phyloP scores from a whole-genome alignment of 2,113 vertebrate species.

The Diadophis punctatus region DNA sequence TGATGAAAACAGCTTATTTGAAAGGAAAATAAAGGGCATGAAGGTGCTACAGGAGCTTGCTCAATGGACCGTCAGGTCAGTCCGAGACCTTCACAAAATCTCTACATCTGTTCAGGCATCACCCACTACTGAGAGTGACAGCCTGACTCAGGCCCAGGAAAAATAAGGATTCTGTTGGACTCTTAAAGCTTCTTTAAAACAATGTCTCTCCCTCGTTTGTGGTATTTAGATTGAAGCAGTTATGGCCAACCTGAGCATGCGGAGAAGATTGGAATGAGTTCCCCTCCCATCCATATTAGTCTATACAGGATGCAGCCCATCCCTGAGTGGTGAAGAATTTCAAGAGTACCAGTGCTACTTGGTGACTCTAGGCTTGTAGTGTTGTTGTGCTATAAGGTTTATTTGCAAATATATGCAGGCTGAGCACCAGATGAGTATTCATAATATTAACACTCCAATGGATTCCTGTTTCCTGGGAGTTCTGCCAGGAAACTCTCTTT shows the following conservation, averaged over 20 bases:
- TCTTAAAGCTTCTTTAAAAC: rapidly evolving
- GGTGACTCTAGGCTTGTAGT: background rate
- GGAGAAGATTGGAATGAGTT: background rate
- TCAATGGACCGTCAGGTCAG: slow-evolving; percentile 66
- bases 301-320: background rate
- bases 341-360: background rate
- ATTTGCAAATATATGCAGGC: background rate
- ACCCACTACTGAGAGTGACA: background rate
- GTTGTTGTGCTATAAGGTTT: background rate
- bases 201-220: background rate
- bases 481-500: background rate
- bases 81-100: slow-evolving; percentile 65
- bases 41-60: slow-evolving; percentile 71
- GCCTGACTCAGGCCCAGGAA: slow-evolving; percentile 11
- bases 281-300: background rate
- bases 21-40: slow-evolving; percentile 70
- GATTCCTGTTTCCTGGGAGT: background rate
- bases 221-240: background rate
- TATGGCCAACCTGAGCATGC: background rate
- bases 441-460: background rate
- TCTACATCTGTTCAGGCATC: slow-evolving; percentile 35
- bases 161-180: slow-evolving; percentile 17
- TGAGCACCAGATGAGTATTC: background rate
- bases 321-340: background rate
- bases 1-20: slow-evolving; percentile 49